A percentile compares a stretch with the other conserved stretches of the same genome.
Conservation (phyloP, 2,113 vertebrate genomes). For the Pagrus major region DNA sequence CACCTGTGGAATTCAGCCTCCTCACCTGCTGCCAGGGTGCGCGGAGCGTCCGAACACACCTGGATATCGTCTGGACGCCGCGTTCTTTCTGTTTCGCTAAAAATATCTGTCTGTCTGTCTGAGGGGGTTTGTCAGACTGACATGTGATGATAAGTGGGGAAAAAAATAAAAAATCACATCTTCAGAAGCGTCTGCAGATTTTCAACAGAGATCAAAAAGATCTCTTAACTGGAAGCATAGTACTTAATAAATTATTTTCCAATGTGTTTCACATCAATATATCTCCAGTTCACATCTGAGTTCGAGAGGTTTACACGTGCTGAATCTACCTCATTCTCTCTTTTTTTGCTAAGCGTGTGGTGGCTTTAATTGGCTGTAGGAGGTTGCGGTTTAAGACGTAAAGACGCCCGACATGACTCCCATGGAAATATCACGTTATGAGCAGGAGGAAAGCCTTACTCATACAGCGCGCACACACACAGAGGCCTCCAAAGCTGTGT, state of each 20-base stretch:
- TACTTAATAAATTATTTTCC: slow-evolving; percentile 24
- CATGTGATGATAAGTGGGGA: slow-evolving; percentile 42
- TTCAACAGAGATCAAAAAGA: slow-evolving; percentile 51
- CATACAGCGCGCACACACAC: slow-evolving; percentile 44
- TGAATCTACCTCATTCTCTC: slow-evolving; percentile 42
- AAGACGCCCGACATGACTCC: slow-evolving; percentile 37
- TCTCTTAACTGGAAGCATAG: slow-evolving; percentile 27
- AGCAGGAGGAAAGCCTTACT: slow-evolving; percentile 72
- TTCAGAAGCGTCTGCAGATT: slow-evolving; percentile 21
- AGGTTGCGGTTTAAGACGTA: slow-evolving; percentile 50
- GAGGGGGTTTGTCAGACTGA: slow-evolving; percentile 22
- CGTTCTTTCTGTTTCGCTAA: slow-evolving; percentile 25
- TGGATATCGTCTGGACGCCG: slow-evolving; percentile 53
- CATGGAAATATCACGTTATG: slow-evolving; percentile 58
- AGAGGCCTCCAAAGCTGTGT: slow-evolving; percentile 48
- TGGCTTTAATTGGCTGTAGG: slow-evolving; percentile 57
- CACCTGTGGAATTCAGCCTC: slow-evolving; percentile 55
- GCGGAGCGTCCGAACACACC: slow-evolving; percentile 52
- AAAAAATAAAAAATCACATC: slow-evolving; percentile 20
- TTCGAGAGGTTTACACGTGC: background rate
- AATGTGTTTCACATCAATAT: slow-evolving; percentile 63
- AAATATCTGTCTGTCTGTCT: slow-evolving; percentile 25
- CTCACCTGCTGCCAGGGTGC: slow-evolving; percentile 32
- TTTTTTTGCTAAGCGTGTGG: slow-evolving; percentile 47
- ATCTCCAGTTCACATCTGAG: slow-evolving; percentile 34